Evolutionary conservation across 2,113 vertebrate species (phyloP).

Genomic region (Cyanoramphus novaezelandiae): DNA sequence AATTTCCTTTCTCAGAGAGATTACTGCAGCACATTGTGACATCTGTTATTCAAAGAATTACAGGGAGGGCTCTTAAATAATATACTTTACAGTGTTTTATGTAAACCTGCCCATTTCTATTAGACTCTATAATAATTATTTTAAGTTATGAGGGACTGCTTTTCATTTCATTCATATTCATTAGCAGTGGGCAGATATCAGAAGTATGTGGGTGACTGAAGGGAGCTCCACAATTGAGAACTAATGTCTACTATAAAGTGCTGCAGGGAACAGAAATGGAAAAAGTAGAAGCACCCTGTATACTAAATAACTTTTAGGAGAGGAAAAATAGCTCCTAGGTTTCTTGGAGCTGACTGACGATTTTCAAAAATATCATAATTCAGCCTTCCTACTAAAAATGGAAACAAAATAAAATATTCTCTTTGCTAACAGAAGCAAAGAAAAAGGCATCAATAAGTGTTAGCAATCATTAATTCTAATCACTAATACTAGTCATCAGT

Average conservation of each 20-base stretch:
- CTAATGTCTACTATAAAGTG: background rate
- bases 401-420: background rate
- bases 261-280: background rate
- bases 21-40: conserved; percentile 15
- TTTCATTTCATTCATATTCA: conserved; percentile 49
- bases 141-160: background rate
- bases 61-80: conserved; percentile 6
- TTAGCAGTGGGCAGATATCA: conserved; percentile 21
- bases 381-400: background rate
- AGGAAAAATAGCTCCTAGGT: background rate
- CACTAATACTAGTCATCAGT: background rate
- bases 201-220: background rate
- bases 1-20: conserved; percentile 26
- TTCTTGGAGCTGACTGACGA: background rate
- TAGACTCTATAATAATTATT: conserved; percentile 16
- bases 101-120: conserved; percentile 19
- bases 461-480: background rate
- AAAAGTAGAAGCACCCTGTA: background rate
- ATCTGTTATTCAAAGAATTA: conserved; percentile 10
- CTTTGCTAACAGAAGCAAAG: background rate
- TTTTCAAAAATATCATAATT: background rate
- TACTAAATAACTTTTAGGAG: background rate
- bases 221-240: background rate
- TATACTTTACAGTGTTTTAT: conserved; percentile 1
- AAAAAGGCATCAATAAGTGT: background rate